Base-by-base conservation (phyloP, 2,113 vertebrate species). In the cat (Felis catus) region DNA sequence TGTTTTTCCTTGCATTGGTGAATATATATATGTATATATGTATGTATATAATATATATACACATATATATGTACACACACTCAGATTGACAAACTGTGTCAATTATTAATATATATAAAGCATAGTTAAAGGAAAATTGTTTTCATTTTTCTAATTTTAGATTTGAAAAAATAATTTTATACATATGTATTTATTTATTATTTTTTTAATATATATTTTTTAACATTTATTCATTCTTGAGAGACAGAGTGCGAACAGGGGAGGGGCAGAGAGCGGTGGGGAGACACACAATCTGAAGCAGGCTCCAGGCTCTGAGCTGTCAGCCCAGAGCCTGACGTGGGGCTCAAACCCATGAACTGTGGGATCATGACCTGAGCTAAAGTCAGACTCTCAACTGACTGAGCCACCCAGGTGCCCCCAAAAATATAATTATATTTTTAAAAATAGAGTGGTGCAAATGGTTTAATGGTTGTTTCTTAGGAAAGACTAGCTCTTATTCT, bases 1-100 rank as follows among this genome's bases (percentile, higher is more conserved):
- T 70, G 29, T 76, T 91, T 83, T 96, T 61, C 63, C 68, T 89
- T 91, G 39, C 18, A 78, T 82, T 93, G 51, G 89, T 82, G 55
- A 91, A 45, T 53, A 15, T 41, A 61, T 41, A 21, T 65, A 16
- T 33, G 31, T 31, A n/a, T 48, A 31, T 11, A 10, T 48, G 12
- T 11, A 45, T 8, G 41, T 31, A 76, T 27, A 13, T 7, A 29
- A 23, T 45, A 58, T 19, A 58, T 58, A 61, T 19, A 9, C 15
- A 53, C 14, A 53, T 16, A 15, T 14, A 15, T 18, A 27, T 5
- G 53, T 53, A 16, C 14, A 53, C 6, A 18, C 10, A 70, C 13
- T 25, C 33, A 71, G n/a, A 83, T 73, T 48, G 63, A 68, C 10
- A 95, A 45, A 65, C 27, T 55, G n/a, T 81, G 15, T 80, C 23